Conservation (phyloP, 2,888 invertebrate species). For the Pseudeuparius sepicola region DNA sequence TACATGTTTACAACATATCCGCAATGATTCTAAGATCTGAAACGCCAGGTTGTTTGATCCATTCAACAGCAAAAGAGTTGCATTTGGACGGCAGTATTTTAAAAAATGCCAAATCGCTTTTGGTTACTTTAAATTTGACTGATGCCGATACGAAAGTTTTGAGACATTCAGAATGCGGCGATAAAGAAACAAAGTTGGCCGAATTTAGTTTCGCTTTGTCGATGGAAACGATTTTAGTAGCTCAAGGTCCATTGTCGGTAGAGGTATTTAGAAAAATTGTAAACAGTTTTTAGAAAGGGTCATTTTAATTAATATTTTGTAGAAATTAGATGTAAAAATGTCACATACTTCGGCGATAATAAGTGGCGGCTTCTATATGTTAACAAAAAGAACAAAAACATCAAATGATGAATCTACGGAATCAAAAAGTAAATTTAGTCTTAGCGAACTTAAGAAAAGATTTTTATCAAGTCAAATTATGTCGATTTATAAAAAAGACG, state of each 20-base stretch:
- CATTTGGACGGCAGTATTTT: conserved; percentile 60
- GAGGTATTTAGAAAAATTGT: conserved; percentile 46
- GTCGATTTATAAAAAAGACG: too few relatives aligned
- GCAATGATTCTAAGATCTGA: conserved; percentile 51
- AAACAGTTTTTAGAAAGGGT: conserved; percentile 1
- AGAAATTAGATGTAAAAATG: conserved; percentile 57
- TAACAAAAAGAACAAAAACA: conserved; percentile 38
- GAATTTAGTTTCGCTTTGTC: conserved; percentile 65
- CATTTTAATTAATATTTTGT: too few relatives aligned
- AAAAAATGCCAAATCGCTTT: conserved; percentile 56
- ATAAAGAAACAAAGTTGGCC: conserved; percentile 54
- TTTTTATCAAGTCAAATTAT: too few relatives aligned
- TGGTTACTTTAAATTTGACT: conserved; percentile 62
- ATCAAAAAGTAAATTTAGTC: conserved; percentile 17
- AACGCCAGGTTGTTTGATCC: conserved; percentile 59
- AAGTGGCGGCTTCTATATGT: conserved; percentile 48
- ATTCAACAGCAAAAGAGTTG: conserved; percentile 59
- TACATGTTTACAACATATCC: conserved; percentile 67
- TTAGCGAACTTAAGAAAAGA: conserved; percentile 15
- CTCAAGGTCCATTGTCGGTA: conserved; percentile 75
- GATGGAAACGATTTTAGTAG: conserved; percentile 67
- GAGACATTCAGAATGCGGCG: conserved; percentile 39
- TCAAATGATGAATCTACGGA: conserved; percentile 9
- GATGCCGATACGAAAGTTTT: conserved; percentile 55
- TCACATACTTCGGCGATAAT: conserved; percentile 48